Base-by-base conservation (phyloP, 2,113 vertebrate genomes). In the Tringa solitaria region DNA sequence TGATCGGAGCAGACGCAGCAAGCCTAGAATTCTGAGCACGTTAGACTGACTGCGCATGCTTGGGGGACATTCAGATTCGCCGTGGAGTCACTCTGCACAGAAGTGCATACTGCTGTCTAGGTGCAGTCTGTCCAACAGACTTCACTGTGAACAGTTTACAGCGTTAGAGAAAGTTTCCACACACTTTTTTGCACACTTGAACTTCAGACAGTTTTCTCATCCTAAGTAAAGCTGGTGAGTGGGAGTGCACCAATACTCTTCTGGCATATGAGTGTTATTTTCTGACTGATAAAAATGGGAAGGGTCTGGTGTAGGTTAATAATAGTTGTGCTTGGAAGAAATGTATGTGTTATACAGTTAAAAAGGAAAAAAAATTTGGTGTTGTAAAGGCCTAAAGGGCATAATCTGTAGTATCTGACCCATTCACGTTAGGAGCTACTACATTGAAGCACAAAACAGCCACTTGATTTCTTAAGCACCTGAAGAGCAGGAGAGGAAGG, bases 381-480 rank as follows among this genome's bases (percentile, higher is more conserved):
- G 57, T 80, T 89, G 57, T 76, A 63, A 92, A 96, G 77, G 50
- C 84, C 84, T 93, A 89, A 91, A 85, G 74, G 91, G 70, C 67
- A 28, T 68, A 91, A 82, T 91, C 81, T 94, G 53, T 43, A 61
- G 61, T 61, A 46, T 87, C 65, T 87, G 74, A 95, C 93, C 69
- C 90, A 57, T 95, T 95, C 82, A 84, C 2, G 3, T 78, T 91
- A 41, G 2, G 8, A 84, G 77, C 57, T 91, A 14, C 80, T 87
- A 46, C 61, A 50, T 0, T 68, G 94, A 69, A 84, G 74, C 84
- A 96, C 74, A 85, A 77, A 95, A 85, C 93, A 96, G 89, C 77
- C 92, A 94, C 96, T 96, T 96, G 94, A 96, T 97, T 97, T 87
- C 91, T 95, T 89, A 95, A 97, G 96, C 95, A 91, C 84, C 50